Percentiles rank a stretch among this genome's conserved stretches.
phyloP scores from a whole-genome alignment of 2,797 vertebrate genomes.

The Dryobates pubescens region DNA sequence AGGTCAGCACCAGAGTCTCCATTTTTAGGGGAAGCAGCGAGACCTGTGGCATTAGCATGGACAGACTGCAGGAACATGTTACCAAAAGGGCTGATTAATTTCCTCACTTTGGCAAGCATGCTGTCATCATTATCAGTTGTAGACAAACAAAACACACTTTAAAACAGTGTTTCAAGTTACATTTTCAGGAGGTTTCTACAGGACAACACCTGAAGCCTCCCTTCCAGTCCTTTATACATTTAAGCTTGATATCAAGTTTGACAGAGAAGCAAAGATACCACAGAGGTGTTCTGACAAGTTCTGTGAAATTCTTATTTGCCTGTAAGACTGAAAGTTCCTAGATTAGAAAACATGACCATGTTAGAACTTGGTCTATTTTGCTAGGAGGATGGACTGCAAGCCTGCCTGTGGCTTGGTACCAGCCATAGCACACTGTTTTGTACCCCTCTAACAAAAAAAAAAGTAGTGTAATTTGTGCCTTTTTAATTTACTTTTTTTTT shows the following conservation, averaged over 20 bases:
- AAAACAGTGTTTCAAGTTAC: background rate
- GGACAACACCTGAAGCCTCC: background rate
- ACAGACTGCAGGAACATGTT: background rate
- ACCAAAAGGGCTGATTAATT: background rate
- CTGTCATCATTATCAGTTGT: fast-evolving
- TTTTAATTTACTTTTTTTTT: background rate
- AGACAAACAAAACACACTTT: background rate
- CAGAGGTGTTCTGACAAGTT: background rate
- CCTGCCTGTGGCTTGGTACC: background rate
- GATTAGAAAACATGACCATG: background rate
- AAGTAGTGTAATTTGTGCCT: background rate
- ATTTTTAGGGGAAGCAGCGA: background rate
- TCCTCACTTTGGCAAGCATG: background rate
- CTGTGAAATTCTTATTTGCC: background rate
- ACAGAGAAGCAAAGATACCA: background rate
- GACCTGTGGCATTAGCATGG: background rate
- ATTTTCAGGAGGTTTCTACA: background rate
- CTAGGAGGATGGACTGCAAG: background rate
- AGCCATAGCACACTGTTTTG: background rate
- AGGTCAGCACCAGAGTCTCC: fast-evolving
- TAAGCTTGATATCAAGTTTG: background rate
- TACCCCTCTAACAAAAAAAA: background rate
- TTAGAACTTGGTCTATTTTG: background rate
- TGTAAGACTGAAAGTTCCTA: background rate
- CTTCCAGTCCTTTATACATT: background rate